Conservation (phyloP, 2,888 invertebrate species). For the Magallana nippona region DNA sequence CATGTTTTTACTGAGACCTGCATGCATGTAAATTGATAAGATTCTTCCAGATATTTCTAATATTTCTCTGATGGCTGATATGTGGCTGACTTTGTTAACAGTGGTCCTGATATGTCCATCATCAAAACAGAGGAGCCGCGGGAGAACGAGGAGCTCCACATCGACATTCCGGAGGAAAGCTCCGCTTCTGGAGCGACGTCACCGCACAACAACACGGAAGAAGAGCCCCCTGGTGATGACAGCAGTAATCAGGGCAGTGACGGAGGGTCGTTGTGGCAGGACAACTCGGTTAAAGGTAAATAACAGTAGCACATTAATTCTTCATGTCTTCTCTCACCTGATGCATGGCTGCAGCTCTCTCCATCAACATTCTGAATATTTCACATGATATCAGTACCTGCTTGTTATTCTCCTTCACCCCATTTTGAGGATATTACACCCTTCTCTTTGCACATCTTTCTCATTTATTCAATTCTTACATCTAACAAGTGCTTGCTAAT, state of each 20-base stretch:
- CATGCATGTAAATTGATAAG: no score
- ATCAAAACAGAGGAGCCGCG: conserved; percentile 22
- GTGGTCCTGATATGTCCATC: conserved; percentile 16
- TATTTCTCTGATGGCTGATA: no score
- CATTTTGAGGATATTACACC: no score
- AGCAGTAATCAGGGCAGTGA: conserved; percentile 12
- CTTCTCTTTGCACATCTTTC: no score
- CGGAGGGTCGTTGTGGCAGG: conserved; percentile 34
- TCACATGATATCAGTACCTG: no score
- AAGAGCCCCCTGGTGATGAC: conserved; percentile 37
- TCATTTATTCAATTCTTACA: no score
- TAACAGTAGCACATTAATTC: not conserved
- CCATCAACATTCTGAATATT: no score
- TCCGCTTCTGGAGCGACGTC: not conserved
- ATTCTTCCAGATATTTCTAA: no score
- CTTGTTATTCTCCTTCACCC: no score
- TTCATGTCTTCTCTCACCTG: not conserved
- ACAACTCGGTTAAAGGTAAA: conserved; percentile 37
- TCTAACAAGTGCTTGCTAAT: no score
- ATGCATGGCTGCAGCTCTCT: not conserved
- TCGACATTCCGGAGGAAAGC: conserved; percentile 35
- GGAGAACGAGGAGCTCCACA: conserved; percentile 32
- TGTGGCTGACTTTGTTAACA: not conserved
- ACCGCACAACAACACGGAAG: not conserved
- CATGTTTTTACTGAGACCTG: no score